Conservation (phyloP, 1,140 invertebrate genomes). For the Pseudomyrmex flavicornis region DNA sequence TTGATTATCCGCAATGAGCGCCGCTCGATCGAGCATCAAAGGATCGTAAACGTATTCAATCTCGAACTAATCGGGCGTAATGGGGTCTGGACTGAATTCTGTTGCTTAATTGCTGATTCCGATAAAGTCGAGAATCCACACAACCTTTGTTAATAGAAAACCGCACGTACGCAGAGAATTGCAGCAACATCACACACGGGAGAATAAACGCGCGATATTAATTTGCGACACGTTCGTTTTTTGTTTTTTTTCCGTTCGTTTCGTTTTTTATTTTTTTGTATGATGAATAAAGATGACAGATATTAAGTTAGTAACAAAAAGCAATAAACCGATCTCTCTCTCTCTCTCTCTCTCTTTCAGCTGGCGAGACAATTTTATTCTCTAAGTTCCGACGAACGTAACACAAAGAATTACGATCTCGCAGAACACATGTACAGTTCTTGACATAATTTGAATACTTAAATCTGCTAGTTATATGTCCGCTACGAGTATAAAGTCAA, state of each 20-base stretch:
- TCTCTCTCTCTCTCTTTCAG: too few species aligned
- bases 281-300: neutral
- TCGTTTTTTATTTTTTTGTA: neutral
- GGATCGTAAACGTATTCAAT: constrained; percentile 57
- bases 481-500: neutral
- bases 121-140: constrained; percentile 14
- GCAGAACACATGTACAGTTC: neutral
- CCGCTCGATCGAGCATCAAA: constrained; percentile 53
- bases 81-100: constrained; percentile 25
- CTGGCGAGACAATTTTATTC: neutral
- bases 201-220: neutral
- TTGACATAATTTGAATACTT: constrained; percentile 14
- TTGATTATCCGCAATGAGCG: constrained; percentile 65
- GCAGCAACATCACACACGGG: neutral
- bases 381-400: neutral
- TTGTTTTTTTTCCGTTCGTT: neutral
- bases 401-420: neutral
- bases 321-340: too few species aligned
- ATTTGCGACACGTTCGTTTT: neutral
- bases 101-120: constrained; percentile 48
- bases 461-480: neutral
- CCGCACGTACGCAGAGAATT: neutral
- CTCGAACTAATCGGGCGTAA: constrained; percentile 53
- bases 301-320: neutral
- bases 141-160: neutral